These are phyloP conservation scores for Brachypodius melanocephalos DNA, from an alignment of 2,113 vertebrate genomes.

Conservation along the genomic window DNA sequence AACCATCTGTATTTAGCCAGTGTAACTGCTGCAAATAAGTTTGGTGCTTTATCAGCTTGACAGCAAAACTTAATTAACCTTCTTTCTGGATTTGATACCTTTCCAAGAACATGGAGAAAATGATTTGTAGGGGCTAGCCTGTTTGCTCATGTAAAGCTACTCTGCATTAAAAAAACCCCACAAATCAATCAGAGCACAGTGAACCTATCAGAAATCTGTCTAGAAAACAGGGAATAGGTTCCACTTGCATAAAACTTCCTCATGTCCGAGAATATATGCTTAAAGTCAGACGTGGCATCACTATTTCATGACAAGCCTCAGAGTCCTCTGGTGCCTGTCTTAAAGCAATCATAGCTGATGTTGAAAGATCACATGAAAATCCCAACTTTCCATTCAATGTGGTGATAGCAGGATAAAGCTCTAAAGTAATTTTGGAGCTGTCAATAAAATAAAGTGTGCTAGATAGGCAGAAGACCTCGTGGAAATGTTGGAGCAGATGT, in stretches of 20 bases:
- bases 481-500: not conserved
- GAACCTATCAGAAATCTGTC: not conserved
- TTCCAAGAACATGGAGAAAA: slow-evolving; percentile 19
- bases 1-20: not conserved
- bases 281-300: not conserved
- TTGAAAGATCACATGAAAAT: not conserved
- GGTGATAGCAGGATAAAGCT: not conserved
- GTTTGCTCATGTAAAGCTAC: not conserved
- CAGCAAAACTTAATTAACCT: not conserved
- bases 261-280: not conserved
- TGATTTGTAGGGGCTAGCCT: not conserved
- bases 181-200: not conserved
- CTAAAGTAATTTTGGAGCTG: not conserved
- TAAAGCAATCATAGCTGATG: not conserved
- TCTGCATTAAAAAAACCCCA: not conserved
- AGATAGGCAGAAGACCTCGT: not conserved
- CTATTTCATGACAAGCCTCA: not conserved
- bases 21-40: not conserved
- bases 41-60: slow-evolving; percentile 38
- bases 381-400: not conserved
- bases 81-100: not conserved
- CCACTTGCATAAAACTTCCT: not conserved
- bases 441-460: not conserved
- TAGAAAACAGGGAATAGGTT: not conserved
- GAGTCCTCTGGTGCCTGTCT: not conserved